A percentile compares a stretch with the other conserved stretches of the same genome.
phyloP scores from a whole-genome alignment of 2,888 invertebrate genomes.

The Hypena proboscidalis region DNA sequence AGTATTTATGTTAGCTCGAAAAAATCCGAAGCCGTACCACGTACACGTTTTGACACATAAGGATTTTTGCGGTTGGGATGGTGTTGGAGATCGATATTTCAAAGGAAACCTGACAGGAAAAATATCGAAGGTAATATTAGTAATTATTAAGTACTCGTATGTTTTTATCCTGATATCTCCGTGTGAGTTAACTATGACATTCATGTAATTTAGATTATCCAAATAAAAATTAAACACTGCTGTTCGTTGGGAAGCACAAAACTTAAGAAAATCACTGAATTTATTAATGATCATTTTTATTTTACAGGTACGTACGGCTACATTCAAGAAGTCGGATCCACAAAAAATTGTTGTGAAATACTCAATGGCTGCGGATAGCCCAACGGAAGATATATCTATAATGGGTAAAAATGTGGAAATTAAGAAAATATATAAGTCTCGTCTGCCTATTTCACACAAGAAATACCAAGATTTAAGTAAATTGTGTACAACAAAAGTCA shows the following conservation, averaged over 20 bases:
- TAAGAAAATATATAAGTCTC: background rate
- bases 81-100: conserved; percentile 10
- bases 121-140: background rate
- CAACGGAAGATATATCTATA: conserved; percentile 1
- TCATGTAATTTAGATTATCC: no score
- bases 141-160: no score
- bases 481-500: background rate
- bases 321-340: conserved; percentile 23
- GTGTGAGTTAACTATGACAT: no score
- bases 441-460: background rate
- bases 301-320: background rate
- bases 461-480: conserved; percentile 1
- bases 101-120: conserved; percentile 14
- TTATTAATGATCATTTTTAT: background rate
- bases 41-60: conserved; percentile 2
- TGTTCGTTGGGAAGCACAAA: no score
- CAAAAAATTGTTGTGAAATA: conserved; percentile 48
- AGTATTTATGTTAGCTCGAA: background rate
- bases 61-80: conserved; percentile 12
- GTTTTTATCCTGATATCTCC: no score
- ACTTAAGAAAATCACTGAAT: no score
- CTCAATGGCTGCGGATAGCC: conserved; percentile 27
- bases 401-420: background rate
- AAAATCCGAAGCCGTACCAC: conserved; percentile 1
- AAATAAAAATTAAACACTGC: no score